Conservation (phyloP, 2,888 invertebrate genomes). For the Sclerodermus sp. region DNA sequence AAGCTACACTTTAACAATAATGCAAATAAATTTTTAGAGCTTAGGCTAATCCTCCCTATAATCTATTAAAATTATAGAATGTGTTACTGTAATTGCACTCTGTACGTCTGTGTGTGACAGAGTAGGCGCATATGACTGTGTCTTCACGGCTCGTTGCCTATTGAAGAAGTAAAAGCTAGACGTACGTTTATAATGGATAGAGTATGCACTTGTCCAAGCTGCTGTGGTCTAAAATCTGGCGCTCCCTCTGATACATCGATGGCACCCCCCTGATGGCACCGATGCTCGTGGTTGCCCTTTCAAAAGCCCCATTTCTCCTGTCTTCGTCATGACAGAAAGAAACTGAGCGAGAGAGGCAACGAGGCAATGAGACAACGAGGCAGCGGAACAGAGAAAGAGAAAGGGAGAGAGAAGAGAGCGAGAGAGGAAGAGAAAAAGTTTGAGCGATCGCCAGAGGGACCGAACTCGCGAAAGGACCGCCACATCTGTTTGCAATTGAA, state of each 20-base stretch:
- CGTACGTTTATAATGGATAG: conserved; percentile 35
- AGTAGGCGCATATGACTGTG: conserved; percentile 49
- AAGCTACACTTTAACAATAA: too few relatives aligned
- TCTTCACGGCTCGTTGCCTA: conserved; percentile 51
- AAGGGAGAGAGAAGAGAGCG: conserved; percentile 6
- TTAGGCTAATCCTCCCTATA: too few relatives aligned
- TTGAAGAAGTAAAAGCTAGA: conserved; percentile 27
- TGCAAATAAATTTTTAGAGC: too few relatives aligned
- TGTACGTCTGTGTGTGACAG: conserved; percentile 8
- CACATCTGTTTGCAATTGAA: conserved; percentile 56
- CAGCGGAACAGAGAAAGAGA: neutral
- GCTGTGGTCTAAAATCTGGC: conserved; percentile 49
- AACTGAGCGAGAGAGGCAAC: conserved; percentile 38
- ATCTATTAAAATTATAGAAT: too few relatives aligned
- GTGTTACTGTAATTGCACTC: too few relatives aligned
- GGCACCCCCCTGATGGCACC: conserved; percentile 33
- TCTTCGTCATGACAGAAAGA: conserved; percentile 27
- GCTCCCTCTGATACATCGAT: conserved; percentile 34
- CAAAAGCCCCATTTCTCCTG: conserved; percentile 34
- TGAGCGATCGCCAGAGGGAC: conserved; percentile 4
- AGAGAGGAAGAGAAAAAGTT: too few relatives aligned
- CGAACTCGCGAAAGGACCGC: conserved; percentile 20
- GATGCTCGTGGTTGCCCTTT: conserved; percentile 24
- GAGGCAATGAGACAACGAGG: too few relatives aligned
- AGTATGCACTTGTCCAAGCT: conserved; percentile 46